Conservation (phyloP, 1,140 invertebrate genomes). For the Drosophila hydei region DNA sequence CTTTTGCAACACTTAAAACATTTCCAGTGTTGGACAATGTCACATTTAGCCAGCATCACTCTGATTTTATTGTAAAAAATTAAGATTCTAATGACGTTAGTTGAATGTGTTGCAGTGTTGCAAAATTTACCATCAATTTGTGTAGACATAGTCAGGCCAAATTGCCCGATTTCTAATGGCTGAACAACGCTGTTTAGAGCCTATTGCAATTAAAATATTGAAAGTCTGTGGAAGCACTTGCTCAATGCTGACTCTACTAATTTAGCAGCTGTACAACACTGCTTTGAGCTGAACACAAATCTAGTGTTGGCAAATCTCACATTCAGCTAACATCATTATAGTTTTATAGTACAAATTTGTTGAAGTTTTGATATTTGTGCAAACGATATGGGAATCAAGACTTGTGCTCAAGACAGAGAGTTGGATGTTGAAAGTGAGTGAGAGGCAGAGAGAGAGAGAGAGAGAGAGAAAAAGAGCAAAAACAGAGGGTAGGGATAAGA, state of each 20-base stretch:
- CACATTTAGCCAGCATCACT: neutral
- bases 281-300: neutral
- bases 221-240: too few relatives aligned
- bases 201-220: too few relatives aligned
- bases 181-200: too few relatives aligned
- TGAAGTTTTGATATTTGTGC: conserved; percentile 29
- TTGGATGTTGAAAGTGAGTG: conserved; percentile 1
- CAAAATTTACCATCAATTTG: neutral
- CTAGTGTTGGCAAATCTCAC: neutral
- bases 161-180: neutral
- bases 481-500: conserved; percentile 12
- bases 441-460: conserved; percentile 9
- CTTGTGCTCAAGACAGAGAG: conserved; percentile 30
- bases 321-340: conserved; percentile 15
- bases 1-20: too few relatives aligned
- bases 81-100: neutral
- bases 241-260: too few relatives aligned
- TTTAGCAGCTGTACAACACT: neutral
- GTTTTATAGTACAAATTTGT: neutral
- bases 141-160: neutral
- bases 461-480: conserved; percentile 20
- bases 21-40: neutral
- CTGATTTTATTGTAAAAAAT: neutral
- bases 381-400: conserved; percentile 37
- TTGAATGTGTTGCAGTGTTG: neutral